Percentiles rank a stretch among this genome's conserved stretches.
Conservation (phyloP, 2,797 vertebrate genomes). For the Ctenopoma multispine region DNA sequence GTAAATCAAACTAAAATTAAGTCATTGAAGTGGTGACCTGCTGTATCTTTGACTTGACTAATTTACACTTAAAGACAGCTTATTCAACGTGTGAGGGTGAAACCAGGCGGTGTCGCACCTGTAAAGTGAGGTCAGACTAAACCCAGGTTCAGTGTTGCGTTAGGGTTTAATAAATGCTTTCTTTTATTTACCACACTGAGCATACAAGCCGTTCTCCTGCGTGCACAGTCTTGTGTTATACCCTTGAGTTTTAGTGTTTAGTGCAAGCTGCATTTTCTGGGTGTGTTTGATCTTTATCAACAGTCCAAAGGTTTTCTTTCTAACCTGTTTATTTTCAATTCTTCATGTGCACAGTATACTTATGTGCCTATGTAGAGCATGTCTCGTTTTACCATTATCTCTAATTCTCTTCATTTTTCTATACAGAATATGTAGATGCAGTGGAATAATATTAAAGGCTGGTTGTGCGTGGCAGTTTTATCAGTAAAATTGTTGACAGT, state of each 20-base stretch:
- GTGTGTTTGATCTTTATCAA: conserved; percentile 61
- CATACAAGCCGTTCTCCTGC: neutral
- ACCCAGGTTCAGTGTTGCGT: conserved; percentile 4
- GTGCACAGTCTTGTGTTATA: neutral
- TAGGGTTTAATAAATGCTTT: neutral
- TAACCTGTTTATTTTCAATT: conserved; percentile 12
- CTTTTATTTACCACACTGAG: neutral
- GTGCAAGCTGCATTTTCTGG: conserved; percentile 43
- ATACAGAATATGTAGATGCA: neutral
- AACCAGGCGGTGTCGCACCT: conserved; percentile 45
- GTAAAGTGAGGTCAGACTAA: conserved; percentile 48
- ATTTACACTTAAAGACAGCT: neutral
- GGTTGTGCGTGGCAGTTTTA: conserved; percentile 3
- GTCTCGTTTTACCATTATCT: conserved; percentile 5
- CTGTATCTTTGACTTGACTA: neutral
- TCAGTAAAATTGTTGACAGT: conserved; percentile 2
- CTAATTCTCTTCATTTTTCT: neutral
- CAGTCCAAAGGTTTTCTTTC: conserved; percentile 42
- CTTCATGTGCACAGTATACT: conserved; percentile 4
- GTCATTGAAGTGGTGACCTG: neutral
- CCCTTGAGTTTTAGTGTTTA: neutral
- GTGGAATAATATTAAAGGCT: neutral
- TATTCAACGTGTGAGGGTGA: conserved; percentile 50
- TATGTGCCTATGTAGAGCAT: conserved; percentile 16
- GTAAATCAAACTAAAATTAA: neutral